Conservation (phyloP, 2,888 invertebrate species). For the Cybosia mesomella region DNA sequence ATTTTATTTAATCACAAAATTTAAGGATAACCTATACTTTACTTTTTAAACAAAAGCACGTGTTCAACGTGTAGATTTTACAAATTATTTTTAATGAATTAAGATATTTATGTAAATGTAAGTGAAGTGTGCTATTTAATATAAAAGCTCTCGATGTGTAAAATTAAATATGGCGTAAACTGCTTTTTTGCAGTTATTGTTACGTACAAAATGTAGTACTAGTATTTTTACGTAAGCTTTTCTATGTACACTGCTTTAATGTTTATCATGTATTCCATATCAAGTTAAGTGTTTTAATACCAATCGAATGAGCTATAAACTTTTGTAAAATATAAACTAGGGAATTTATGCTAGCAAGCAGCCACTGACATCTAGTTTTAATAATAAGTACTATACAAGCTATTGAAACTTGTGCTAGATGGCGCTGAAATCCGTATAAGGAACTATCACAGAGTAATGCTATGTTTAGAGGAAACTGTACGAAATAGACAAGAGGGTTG, state of each 20-base stretch:
- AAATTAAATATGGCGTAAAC: constrained; percentile 28
- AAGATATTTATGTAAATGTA: constrained; percentile 10
- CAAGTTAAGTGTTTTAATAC: constrained; percentile 3
- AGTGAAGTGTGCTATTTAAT: constrained; percentile 21
- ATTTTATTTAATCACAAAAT: not conserved
- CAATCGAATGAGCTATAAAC: not conserved
- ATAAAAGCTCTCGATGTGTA: constrained; percentile 24
- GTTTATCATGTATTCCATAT: constrained; percentile 12
- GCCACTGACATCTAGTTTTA: constrained; percentile 2
- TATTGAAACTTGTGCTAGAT: constrained; percentile 3
- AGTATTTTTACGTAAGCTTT: constrained; percentile 1
- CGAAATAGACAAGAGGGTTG: not conserved
- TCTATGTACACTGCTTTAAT: not conserved
- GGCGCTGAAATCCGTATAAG: constrained; percentile 9
- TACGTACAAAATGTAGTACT: constrained; percentile 43
- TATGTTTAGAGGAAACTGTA: too few species aligned
- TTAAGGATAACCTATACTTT: too few species aligned
- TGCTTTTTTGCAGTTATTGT: constrained; percentile 39
- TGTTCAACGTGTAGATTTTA: not conserved
- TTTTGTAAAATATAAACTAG: not conserved
- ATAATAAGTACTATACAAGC: not conserved
- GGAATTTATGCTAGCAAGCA: not conserved
- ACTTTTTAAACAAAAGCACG: not conserved
- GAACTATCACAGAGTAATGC: not conserved
- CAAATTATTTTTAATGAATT: constrained; percentile 3